phyloP scores from a whole-genome alignment of 1,140 invertebrate species.

The Drosophila bocqueti region DNA sequence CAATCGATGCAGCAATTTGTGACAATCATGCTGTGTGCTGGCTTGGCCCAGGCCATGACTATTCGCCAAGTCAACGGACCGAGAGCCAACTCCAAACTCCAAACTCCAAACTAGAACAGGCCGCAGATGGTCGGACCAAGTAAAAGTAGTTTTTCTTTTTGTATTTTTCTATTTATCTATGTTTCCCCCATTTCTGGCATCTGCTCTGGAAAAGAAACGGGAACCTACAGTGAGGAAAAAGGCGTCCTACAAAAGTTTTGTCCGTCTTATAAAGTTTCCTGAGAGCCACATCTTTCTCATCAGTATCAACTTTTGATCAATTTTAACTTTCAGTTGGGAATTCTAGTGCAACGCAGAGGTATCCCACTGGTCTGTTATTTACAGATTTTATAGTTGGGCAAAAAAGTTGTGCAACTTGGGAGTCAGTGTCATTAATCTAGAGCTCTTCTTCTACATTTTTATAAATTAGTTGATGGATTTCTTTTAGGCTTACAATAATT shows the following conservation, averaged over 20 bases:
- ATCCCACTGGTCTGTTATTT: no score
- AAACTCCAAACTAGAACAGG: slow-evolving; percentile 56
- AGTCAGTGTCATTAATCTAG: no score
- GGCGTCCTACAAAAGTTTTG: background rate
- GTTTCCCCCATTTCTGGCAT: slow-evolving; percentile 39
- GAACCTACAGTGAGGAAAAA: slow-evolving; percentile 7
- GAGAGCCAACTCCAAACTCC: slow-evolving; percentile 7
- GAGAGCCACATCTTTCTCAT: background rate
- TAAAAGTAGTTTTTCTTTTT: slow-evolving; percentile 61
- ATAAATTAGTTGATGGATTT: no score
- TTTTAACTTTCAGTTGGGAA: no score
- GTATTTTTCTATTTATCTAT: slow-evolving; percentile 19
- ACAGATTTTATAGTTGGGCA: no score
- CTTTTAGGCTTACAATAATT: no score
- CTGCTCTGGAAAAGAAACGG: slow-evolving; percentile 44
- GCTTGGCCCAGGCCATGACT: slow-evolving; percentile 49
- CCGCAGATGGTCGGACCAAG: slow-evolving; percentile 51
- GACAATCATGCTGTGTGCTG: slow-evolving; percentile 68
- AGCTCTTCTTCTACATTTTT: no score
- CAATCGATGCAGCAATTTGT: slow-evolving; percentile 71
- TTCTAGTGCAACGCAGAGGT: no score
- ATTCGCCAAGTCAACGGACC: slow-evolving; percentile 35
- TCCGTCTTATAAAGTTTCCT: background rate
- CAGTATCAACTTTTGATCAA: background rate
- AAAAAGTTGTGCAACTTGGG: no score